Percentiles rank a stretch among this genome's conserved stretches.
Conservation (phyloP, 2,113 vertebrate species). For the Macroglossus sobrinus region DNA sequence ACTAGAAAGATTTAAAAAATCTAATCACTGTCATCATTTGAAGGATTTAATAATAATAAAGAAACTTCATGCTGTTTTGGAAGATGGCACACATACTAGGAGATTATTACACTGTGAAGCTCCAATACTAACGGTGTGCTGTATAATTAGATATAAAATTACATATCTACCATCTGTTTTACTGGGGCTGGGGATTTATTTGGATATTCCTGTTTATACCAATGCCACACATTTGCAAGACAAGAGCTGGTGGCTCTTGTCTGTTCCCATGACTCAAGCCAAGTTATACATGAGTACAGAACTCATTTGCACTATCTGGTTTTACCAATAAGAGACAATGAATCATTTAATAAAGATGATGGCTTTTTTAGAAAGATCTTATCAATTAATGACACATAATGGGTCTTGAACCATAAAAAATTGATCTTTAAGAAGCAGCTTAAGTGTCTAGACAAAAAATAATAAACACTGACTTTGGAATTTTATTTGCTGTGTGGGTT, state of each 20-base stretch:
- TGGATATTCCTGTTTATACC: background rate
- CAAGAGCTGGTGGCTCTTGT: background rate
- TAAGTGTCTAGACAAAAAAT: background rate
- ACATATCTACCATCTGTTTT: background rate
- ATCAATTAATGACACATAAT: background rate
- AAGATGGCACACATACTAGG: background rate
- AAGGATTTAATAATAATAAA: slow-evolving; percentile 20
- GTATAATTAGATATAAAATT: background rate
- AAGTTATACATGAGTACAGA: background rate
- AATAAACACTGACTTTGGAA: background rate
- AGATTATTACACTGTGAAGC: background rate
- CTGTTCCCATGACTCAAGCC: background rate
- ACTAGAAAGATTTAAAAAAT: background rate
- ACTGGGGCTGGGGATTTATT: background rate
- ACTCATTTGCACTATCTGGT: background rate
- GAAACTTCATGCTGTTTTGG: background rate
- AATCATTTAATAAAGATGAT: background rate
- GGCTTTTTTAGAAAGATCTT: background rate
- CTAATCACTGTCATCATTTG: background rate
- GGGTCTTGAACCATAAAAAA: background rate
- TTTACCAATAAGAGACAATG: background rate
- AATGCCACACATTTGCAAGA: background rate
- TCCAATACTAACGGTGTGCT: background rate
- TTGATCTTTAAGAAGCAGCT: background rate
- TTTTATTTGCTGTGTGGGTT: background rate